These are phyloP conservation scores for Oreotrochilus melanogaster DNA, from an alignment of 2,113 vertebrate genomes.

Conservation along the genomic window DNA sequence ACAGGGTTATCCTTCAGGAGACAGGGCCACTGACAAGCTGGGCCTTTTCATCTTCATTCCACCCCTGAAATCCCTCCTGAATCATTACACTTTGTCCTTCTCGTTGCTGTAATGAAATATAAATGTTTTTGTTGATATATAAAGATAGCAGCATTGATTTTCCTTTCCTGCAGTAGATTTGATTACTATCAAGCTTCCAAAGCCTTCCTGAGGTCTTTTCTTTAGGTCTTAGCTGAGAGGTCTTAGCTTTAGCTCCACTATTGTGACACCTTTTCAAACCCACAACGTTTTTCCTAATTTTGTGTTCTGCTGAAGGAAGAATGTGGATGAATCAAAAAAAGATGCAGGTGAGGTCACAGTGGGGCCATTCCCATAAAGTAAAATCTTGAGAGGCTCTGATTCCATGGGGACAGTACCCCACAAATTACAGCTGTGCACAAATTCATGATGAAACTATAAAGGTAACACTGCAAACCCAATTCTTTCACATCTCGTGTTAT, in stretches of 20 bases:
- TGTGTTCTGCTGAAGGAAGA: conserved; percentile 68
- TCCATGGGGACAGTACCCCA: neutral
- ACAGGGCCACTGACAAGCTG: neutral
- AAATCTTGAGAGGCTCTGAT: conserved; percentile 4
- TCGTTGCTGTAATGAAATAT: conserved; percentile 59
- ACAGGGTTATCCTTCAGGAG: conserved; percentile 17
- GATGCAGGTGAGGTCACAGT: conserved; percentile 56
- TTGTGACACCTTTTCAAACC: conserved; percentile 49
- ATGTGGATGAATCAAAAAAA: neutral
- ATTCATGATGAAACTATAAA: conserved; percentile 42
- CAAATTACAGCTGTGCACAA: conserved; percentile 4
- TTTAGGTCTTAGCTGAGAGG: too few species aligned
- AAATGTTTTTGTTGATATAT: conserved; percentile 73
- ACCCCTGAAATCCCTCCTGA: conserved; percentile 37
- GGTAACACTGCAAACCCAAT: neutral
- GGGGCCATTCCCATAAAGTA: conserved; percentile 5
- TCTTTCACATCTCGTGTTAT: conserved; percentile 18
- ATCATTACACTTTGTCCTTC: conserved; percentile 62
- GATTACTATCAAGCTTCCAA: conserved; percentile 67
- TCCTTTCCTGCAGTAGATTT: conserved; percentile 68
- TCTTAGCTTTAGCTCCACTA: too few species aligned
- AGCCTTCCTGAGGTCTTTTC: conserved; percentile 40
- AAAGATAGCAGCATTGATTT: conserved; percentile 73
- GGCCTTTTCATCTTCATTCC: conserved; percentile 30
- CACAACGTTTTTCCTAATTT: conserved; percentile 40